Evolutionary conservation across 2,113 vertebrate species (phyloP), one percentile per base, ranked within the genome.

Genomic region (Tragelaphus scriptus): DNA sequence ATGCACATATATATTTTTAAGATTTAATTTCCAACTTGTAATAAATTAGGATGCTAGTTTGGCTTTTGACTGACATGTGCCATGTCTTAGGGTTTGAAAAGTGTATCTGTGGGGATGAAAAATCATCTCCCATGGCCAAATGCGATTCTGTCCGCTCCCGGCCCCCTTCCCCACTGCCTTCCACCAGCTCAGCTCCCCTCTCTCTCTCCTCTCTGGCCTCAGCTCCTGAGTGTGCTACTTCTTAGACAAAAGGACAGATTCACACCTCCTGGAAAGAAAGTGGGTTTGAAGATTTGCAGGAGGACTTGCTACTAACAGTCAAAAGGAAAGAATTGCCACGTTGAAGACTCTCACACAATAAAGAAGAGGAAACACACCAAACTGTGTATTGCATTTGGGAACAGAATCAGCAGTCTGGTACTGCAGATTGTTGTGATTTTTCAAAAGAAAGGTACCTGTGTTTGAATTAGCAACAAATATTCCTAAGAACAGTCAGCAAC

Each of bases 281-380:
- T 5, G 16, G 47, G 30, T 49, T 77, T 61, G 49, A 63, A 40
- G 36, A 55, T 32, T 14, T 7, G 17, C 30, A 47, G 21, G 17
- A 44, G 30, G 40, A 32, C 26, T 61, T 23, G 30, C 17, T 10
- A 25, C 7, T 23, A 11, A 26, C 0, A 2, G 7, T 44, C 19
- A 47, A 30, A 25, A 44, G 3, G 13, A 53, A 47, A 56, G n/a
- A 49, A 19, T 0, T 4, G 8, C 6, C 28, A 3, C 1, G 5
- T n/a, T 51, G 36, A 21, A 44, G 16, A 36, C 15, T 21, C 15
- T 19, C 1, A 2, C 1, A 25, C 11, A 17, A 12, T 6, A 47
- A 40, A 15, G 4, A 92, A 6, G 40, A 19, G 1, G 30, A 13
- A 61, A 10, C 0, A 7, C 7, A 6, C 4, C 23, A 16, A 49